Base-by-base conservation (phyloP, 2,797 vertebrate genomes). In the Huso huso region DNA sequence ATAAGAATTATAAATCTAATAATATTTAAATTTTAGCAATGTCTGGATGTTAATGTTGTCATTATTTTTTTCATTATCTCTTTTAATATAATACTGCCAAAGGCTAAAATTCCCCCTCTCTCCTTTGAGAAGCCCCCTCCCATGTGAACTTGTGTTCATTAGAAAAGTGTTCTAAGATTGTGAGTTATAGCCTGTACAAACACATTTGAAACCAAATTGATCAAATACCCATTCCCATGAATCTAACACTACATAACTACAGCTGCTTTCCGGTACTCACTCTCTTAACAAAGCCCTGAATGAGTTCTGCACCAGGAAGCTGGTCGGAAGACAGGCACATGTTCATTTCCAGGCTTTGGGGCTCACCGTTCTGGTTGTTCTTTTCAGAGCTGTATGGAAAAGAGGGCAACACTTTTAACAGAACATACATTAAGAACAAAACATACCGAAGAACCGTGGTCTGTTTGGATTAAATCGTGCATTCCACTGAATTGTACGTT, bases 241-340 rank as follows among this genome's bases (percentile, higher is more conserved):
- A 57, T 10, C n/a, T 7, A 10, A 6, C 53, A 62, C n/a, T 48
- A 57, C 66, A 69, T 37, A 5, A 69, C 68, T 64, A 63, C 49
- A 49, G 70, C 72, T 37, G 3, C 37, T 37, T 37, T 55, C 10
- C 7, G 55, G 63, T 57, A 72, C 92, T 91, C 76, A 96, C 95
- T 88, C 90, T 93, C 78, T 97, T 95, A 74, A 96, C 82, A 66
- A 96, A 94, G 78, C 89, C 93, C 67, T 94, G 91, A 73, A 96
- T 86, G 66, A 90, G 82, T 52, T 94, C 94, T 64, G 92, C 89
- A 77, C 93, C 90, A 7, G 88, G 85, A 37, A 83, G 83, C 61
- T 91, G 91, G 65, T 90, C 88, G 69, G 90, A 86, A 49, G 86
- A 87, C 72, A 92, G 89, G 53, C 88, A 95, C 73, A 92, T 86